Percentiles rank a stretch among this genome's conserved stretches.
These are phyloP conservation scores for Actinia equina DNA, from an alignment of 64 coral and sea anemone species.

Conservation along the genomic window DNA sequence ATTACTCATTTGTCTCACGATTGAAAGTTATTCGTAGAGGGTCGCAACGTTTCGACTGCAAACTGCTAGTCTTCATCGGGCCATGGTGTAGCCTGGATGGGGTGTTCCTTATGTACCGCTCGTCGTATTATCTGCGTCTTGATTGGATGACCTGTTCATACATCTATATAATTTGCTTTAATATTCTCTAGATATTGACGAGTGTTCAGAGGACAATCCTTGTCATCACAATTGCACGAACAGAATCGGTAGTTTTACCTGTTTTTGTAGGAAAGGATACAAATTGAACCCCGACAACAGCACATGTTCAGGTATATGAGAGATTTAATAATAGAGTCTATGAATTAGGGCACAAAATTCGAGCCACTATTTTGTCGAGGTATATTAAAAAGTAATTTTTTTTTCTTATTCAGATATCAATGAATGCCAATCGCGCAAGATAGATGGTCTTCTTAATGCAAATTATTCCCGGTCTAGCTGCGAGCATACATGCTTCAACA, in stretches of 20 bases:
- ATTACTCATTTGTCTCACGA: too few relatives aligned
- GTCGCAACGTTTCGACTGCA: too few relatives aligned
- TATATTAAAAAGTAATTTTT: background rate
- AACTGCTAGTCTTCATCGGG: too few relatives aligned
- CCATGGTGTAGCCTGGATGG: too few relatives aligned
- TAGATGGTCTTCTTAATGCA: too few relatives aligned
- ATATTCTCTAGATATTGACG: conserved; percentile 8
- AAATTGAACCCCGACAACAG: background rate
- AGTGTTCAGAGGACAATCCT: background rate
- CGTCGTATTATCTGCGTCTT: too few relatives aligned
- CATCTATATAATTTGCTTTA: too few relatives aligned
- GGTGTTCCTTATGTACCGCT: too few relatives aligned
- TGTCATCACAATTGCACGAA: background rate
- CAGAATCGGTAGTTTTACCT: background rate
- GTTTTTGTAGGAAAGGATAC: conserved; percentile 2
- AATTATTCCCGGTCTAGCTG: background rate
- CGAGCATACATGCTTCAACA: background rate
- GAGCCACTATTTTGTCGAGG: too few relatives aligned
- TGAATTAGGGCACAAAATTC: too few relatives aligned
- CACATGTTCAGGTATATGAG: conserved; percentile 7
- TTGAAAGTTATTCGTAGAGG: too few relatives aligned
- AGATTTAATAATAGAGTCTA: background rate
- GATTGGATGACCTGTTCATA: too few relatives aligned
- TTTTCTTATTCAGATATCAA: background rate
- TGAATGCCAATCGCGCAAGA: background rate